Evolutionary conservation across 2,888 invertebrate species (phyloP), one percentile per base, ranked within the genome.

Genomic region (Exephanes ischioxanthus): DNA sequence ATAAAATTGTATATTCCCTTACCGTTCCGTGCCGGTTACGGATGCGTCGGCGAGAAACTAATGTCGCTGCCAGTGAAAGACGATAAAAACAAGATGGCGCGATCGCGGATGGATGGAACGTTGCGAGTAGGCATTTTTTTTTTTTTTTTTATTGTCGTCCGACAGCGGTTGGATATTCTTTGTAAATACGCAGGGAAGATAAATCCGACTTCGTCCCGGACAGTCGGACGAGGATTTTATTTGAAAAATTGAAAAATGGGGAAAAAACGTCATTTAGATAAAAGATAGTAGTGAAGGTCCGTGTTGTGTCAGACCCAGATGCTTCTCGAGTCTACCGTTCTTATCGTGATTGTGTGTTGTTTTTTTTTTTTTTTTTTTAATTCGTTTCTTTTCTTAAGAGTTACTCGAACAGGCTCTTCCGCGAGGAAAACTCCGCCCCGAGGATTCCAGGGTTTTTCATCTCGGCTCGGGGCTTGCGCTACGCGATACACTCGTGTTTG

Each of bases 131-230:
- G 14, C 37, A 9, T 37, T 37, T 37, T 9, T 37, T 37, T 37
- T 37, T 30, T 30, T n/a, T 72, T 53, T 80, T 77, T 84, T 68
- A 77, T 84, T 19, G 58, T 77, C 66, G 45, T 77, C 41, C 61
- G 11, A 55, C 61, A 11, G 53, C 41, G 14, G 61, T 6, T 26
- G 53, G 41, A 48, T 33, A 45, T 58, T 37, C 51, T 37, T 84
- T 66, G n/a, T 37, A 11, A 33, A 16, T 22, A 16, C 16, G n/a
- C 22, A 2, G 22, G 3, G 37, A 72, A 41, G 71, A 71, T 53
- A 58, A 58, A 41, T 58, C 26, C 41, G 26, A 41, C 41, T 58
- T 58, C 2, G 14, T 2, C 7, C 22, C 26, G 6, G 41, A 53
- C 53, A 53, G 51, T n/a, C 6, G 4, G 14, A 45, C 45, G 45